Evolutionary conservation across 2,797 vertebrate genomes (phyloP).

Genomic region (Paratrypauchen microcephalus): DNA sequence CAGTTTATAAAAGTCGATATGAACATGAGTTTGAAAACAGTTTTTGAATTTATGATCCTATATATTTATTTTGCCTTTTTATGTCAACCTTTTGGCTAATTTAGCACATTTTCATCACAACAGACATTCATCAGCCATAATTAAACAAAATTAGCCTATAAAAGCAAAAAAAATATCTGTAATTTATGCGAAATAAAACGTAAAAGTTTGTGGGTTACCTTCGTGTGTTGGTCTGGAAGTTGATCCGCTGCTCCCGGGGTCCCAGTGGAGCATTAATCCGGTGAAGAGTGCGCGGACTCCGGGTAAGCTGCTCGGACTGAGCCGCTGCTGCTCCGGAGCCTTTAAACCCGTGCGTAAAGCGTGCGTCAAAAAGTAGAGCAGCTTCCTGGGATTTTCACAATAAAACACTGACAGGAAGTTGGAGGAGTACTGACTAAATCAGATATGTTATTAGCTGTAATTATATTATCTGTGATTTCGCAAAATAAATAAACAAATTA

Average conservation of each 20-base stretch:
- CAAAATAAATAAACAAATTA: too few relatives aligned
- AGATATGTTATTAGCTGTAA: too few relatives aligned
- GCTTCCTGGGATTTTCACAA: conserved; percentile 5
- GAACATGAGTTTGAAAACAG: too few relatives aligned
- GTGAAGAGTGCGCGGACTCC: background rate
- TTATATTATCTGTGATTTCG: too few relatives aligned
- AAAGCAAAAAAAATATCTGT: background rate
- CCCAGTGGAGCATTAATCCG: background rate
- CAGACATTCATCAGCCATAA: too few relatives aligned
- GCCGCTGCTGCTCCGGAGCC: background rate
- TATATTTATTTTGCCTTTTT: too few relatives aligned
- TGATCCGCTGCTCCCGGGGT: background rate
- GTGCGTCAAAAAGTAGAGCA: background rate
- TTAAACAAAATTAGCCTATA: background rate
- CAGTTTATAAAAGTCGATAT: too few relatives aligned
- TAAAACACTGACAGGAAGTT: background rate
- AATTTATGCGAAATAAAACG: background rate
- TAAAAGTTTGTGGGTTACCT: background rate
- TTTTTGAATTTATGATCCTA: too few relatives aligned
- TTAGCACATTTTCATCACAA: too few relatives aligned
- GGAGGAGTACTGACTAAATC: too few relatives aligned
- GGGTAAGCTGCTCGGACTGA: background rate
- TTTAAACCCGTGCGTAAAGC: background rate
- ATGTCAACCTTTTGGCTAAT: too few relatives aligned
- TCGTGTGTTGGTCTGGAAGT: background rate